Base-by-base conservation (phyloP, 1,140 invertebrate genomes). In the Laupala kohalensis region DNA sequence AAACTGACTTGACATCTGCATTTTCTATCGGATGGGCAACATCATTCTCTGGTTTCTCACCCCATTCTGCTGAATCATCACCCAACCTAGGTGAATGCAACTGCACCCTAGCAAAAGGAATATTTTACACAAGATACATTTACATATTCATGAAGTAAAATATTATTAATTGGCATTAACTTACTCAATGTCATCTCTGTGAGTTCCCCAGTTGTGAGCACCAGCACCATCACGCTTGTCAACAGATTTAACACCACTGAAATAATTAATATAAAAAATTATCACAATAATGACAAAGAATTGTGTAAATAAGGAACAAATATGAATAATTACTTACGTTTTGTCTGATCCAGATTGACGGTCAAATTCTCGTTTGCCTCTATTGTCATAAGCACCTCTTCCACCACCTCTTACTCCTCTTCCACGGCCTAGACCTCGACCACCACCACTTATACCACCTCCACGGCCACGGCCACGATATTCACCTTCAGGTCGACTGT, bases 211-310 rank as follows among this genome's bases (percentile, higher is more conserved):
- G 81, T 97, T 98, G 81, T 95, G 93, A 76, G 93, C 89, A 71
- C 95, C 96, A 83, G 87, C 90, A 78, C 95, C 96, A 78, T 97
- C 95, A 75, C 92, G 89, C 83, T 98, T 97, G 78, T 97, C 95
- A 75, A 95, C 86, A 73, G 93, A 86, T 83, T 97, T 97, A 70
- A 97, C 90, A 78, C 95, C 94, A 81, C 90, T 92, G 83, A 82
- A 84, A 84, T 25, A 25, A 62, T 19, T 0, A 53, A 19, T 53
- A 53, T 4, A 53, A 53, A 53, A 53, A 53, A 9, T n/a, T n/a
- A n/a, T n/a, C n/a, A n/a, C n/a, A n/a, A n/a, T n/a, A n/a, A n/a
- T n/a, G n/a, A n/a, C n/a, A n/a, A n/a, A n/a, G n/a, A n/a, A n/a
- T n/a, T n/a, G n/a, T n/a, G n/a, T n/a, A n/a, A n/a, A n/a, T n/a